Conservation (phyloP, 2,797 vertebrate genomes). For the Micrastur ruficollis region DNA sequence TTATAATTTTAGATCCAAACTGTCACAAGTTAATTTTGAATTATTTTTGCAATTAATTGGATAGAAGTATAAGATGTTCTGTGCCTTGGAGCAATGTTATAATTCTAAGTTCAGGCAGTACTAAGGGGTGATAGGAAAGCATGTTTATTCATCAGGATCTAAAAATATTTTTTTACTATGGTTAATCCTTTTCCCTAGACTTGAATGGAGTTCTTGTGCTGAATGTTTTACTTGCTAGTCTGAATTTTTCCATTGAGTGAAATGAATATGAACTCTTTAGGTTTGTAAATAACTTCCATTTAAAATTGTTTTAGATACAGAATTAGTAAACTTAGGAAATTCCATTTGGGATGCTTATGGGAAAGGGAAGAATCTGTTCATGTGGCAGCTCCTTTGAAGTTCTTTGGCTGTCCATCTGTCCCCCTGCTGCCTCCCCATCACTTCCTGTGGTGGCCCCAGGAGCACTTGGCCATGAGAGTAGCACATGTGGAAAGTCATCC, state of each 20-base stretch:
- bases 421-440: slow-evolving; percentile 54
- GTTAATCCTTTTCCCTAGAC: background rate
- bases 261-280: background rate
- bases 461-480: slow-evolving; percentile 22
- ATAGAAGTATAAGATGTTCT: background rate
- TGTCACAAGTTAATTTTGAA: background rate
- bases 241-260: background rate
- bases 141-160: background rate
- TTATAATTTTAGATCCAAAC: background rate
- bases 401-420: slow-evolving; percentile 48
- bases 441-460: slow-evolving; percentile 54
- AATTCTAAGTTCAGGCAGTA: background rate
- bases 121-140: background rate
- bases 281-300: slow-evolving; percentile 8
- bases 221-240: background rate
- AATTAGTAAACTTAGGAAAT: slow-evolving; percentile 39
- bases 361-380: slow-evolving; percentile 28
- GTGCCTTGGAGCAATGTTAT: background rate
- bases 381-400: slow-evolving; percentile 60
- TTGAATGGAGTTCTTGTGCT: background rate
- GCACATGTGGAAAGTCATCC: slow-evolving; percentile 51
- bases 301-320: background rate
- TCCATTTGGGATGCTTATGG: slow-evolving; percentile 16
- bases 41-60: background rate
- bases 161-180: background rate